Evolutionary conservation across 1,140 invertebrate species (phyloP).

Genomic region (Drosophila serrata): DNA sequence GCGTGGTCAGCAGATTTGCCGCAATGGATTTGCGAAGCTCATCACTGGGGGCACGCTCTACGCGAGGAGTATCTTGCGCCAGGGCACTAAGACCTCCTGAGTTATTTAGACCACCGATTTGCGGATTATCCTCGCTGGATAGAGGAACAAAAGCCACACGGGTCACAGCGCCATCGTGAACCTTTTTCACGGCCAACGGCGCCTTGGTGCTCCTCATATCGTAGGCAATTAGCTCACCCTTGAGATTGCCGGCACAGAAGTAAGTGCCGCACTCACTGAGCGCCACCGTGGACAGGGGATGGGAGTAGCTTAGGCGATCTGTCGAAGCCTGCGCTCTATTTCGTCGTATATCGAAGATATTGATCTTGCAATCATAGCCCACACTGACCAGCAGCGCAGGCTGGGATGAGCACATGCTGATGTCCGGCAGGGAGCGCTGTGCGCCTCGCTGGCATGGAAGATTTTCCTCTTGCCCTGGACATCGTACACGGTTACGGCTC

Average conservation of each 20-base stretch:
- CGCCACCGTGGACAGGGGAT: conserved; percentile 74
- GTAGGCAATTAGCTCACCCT: conserved; percentile 80
- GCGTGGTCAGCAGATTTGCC: conserved; percentile 37
- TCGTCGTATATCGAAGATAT: conserved; percentile 78
- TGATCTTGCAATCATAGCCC: conserved; percentile 81
- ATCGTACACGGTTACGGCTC: conserved; percentile 74
- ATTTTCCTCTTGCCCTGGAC: conserved; percentile 70
- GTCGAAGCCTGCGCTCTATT: conserved; percentile 58
- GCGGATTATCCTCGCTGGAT: conserved; percentile 48
- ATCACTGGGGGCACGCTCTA: conserved; percentile 52
- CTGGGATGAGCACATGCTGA: conserved; percentile 65
- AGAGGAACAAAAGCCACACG: conserved; percentile 77
- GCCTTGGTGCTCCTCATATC: conserved; percentile 75
- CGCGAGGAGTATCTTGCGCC: conserved; percentile 20
- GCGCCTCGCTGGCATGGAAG: conserved; percentile 68
- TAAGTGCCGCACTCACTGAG: conserved; percentile 78
- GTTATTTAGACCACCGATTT: conserved; percentile 56
- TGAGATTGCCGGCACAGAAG: conserved; percentile 80
- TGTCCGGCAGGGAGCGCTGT: conserved; percentile 79
- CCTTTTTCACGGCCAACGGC: conserved; percentile 51
- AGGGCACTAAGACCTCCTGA: conserved; percentile 26
- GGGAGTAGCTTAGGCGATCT: conserved; percentile 52
- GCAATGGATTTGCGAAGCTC: conserved; percentile 67
- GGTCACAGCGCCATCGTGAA: conserved; percentile 69
- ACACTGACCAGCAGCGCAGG: conserved; percentile 75